phyloP scores from a whole-genome alignment of 2,797 vertebrate genomes.

The Propithecus perrieri region DNA sequence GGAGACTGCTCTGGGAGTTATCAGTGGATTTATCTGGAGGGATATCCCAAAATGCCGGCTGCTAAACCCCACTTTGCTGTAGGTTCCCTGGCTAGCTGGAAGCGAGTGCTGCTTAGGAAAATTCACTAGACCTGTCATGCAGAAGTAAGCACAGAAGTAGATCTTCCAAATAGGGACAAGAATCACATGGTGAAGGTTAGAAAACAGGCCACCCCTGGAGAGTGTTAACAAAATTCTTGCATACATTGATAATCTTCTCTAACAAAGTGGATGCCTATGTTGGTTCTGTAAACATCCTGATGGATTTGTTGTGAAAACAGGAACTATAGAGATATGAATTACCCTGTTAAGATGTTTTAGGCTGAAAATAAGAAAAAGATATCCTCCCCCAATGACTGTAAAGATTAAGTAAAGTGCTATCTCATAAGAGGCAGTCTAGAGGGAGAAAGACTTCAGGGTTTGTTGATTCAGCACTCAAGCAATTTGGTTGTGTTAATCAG shows the following conservation, averaged over 20 bases:
- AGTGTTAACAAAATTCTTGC: not conserved
- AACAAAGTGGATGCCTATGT: not conserved
- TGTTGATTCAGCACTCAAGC: not conserved
- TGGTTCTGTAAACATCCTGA: not conserved
- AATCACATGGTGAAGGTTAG: not conserved
- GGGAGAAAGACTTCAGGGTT: not conserved
- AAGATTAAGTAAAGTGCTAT: not conserved
- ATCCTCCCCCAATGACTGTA: not conserved
- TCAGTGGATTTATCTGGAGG: not conserved
- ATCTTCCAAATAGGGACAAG: not conserved
- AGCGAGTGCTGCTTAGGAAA: not conserved
- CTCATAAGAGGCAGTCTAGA: not conserved
- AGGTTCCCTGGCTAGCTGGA: not conserved
- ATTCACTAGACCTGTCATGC: not conserved
- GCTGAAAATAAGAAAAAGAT: not conserved
- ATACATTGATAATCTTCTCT: not conserved
- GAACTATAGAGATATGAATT: not conserved
- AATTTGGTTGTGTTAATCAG: not conserved
- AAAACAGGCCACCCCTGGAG: not conserved
- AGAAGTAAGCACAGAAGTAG: slow-evolving; percentile 1
- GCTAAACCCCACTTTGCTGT: not conserved
- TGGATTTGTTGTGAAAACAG: not conserved
- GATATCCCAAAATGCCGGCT: not conserved
- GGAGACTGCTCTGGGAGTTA: not conserved
- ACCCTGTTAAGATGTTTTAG: not conserved